phyloP scores from a whole-genome alignment of 2,113 vertebrate genomes.

The Mesoclemmys tuberculata region DNA sequence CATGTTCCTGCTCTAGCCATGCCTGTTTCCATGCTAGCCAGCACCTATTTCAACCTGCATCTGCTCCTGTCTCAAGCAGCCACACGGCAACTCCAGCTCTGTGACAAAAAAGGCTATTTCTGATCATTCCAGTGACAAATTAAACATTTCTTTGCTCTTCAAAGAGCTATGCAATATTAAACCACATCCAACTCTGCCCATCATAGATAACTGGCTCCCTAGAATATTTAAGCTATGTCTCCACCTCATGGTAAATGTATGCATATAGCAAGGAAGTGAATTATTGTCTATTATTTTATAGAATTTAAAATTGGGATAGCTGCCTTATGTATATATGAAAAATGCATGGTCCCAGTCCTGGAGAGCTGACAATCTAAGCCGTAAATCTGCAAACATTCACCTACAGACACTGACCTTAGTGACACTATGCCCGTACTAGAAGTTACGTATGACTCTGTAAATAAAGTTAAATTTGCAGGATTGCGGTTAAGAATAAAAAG shows the following conservation, averaged over 20 bases:
- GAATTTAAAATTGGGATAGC: neutral
- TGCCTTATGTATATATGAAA: neutral
- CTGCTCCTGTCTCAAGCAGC: neutral
- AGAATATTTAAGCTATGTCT: slow-evolving; percentile 73
- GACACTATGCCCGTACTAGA: neutral
- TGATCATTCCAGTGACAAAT: neutral
- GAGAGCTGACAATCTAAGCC: neutral
- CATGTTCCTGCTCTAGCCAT: neutral
- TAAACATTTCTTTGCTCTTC: neutral
- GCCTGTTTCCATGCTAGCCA: neutral
- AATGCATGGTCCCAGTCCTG: neutral
- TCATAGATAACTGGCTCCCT: slow-evolving; percentile 44
- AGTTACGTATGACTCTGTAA: neutral
- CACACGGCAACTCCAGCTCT: neutral
- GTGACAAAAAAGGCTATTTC: slow-evolving; percentile 14
- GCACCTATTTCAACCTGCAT: neutral
- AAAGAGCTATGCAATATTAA: slow-evolving; percentile 2
- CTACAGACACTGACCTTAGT: neutral
- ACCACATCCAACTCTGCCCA: slow-evolving; percentile 28
- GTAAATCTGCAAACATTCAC: neutral
- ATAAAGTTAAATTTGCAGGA: neutral
- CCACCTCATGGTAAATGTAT: slow-evolving; percentile 69
- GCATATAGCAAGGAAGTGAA: slow-evolving; percentile 66
- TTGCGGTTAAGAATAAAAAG: neutral
- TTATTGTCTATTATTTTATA: slow-evolving; percentile 43